Percentiles rank a stretch among this genome's conserved stretches.
Evolutionary conservation across 2,888 invertebrate genomes (phyloP).

Genomic region (Lasius fuliginosus): DNA sequence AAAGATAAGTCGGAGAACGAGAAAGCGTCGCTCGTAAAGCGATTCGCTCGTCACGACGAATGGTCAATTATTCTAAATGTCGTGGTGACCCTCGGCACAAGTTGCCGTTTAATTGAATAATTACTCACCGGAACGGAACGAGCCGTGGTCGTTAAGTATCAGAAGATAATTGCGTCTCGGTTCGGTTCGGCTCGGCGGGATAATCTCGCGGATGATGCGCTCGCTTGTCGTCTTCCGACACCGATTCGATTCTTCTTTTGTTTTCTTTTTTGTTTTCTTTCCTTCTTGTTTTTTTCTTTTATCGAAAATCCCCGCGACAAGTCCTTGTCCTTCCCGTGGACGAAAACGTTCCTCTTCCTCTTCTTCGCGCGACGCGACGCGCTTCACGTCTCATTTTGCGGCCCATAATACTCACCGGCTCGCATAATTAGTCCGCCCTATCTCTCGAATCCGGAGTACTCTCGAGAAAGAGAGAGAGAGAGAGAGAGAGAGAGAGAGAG

Average conservation of each 20-base stretch:
- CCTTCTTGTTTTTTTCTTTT: conserved; percentile 31
- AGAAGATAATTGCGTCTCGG: conserved; percentile 61
- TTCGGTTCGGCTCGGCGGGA: conserved; percentile 48
- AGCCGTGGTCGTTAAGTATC: conserved; percentile 64
- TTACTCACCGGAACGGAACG: conserved; percentile 71
- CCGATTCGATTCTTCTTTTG: conserved; percentile 39
- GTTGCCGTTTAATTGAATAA: conserved; percentile 61
- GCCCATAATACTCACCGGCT: conserved; percentile 14
- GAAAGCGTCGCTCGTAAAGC: not conserved
- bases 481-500: not conserved
- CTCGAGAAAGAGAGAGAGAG: not conserved
- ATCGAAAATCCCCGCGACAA: conserved; percentile 28
- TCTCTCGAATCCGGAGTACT: conserved; percentile 11
- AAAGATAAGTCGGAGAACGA: not conserved
- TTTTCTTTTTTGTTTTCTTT: not conserved
- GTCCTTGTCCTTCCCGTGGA: conserved; percentile 39
- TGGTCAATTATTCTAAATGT: conserved; percentile 27
- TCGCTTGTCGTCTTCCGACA: conserved; percentile 55
- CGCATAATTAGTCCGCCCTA: conserved; percentile 46
- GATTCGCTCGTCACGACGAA: conserved; percentile 15
- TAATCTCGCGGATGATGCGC: not conserved
- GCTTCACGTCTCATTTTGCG: conserved; percentile 63
- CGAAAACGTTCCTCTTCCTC: conserved; percentile 26
- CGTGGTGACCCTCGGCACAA: conserved; percentile 20
- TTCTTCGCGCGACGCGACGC: conserved; percentile 43